phyloP scores from a whole-genome alignment of 2,888 invertebrate genomes.

The Siphlonurus alternatus region DNA sequence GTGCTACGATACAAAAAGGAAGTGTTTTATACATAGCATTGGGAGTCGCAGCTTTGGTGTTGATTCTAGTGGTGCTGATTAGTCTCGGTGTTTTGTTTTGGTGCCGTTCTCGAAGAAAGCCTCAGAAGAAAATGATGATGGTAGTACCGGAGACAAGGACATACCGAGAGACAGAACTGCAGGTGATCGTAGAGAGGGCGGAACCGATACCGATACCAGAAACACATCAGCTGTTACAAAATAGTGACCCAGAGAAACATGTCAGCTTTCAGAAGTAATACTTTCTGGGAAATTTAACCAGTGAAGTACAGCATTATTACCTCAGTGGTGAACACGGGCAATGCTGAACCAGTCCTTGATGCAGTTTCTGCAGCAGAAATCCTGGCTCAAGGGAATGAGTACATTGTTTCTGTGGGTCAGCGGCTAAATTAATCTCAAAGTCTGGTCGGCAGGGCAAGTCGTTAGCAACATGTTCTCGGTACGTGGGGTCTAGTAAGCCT shows the following conservation, averaged over 20 bases:
- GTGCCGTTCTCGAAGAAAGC: background rate
- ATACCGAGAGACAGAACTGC: slow-evolving; percentile 71
- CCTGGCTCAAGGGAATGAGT: too few species aligned
- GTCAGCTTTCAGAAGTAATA: background rate
- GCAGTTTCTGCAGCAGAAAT: too few species aligned
- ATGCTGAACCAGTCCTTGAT: too few species aligned
- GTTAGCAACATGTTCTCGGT: too few species aligned
- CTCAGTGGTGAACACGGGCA: too few species aligned
- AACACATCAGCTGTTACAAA: slow-evolving; percentile 12
- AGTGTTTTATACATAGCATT: background rate
- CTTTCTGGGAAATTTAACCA: too few species aligned
- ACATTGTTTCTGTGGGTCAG: too few species aligned
- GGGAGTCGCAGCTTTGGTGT: background rate
- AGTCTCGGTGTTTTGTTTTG: slow-evolving; percentile 2
- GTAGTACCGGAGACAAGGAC: slow-evolving; percentile 67
- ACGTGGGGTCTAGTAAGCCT: too few species aligned
- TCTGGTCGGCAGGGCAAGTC: too few species aligned
- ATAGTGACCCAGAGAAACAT: background rate
- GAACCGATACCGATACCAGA: slow-evolving; percentile 46
- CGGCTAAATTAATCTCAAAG: too few species aligned
- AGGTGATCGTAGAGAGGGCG: slow-evolving; percentile 69
- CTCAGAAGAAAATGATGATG: slow-evolving; percentile 26
- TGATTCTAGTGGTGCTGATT: slow-evolving; percentile 2
- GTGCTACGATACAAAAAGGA: background rate
- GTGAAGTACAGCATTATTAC: too few species aligned